Base-by-base conservation (phyloP, 2,113 vertebrate species). In the Anarrhichthys ocellatus region DNA sequence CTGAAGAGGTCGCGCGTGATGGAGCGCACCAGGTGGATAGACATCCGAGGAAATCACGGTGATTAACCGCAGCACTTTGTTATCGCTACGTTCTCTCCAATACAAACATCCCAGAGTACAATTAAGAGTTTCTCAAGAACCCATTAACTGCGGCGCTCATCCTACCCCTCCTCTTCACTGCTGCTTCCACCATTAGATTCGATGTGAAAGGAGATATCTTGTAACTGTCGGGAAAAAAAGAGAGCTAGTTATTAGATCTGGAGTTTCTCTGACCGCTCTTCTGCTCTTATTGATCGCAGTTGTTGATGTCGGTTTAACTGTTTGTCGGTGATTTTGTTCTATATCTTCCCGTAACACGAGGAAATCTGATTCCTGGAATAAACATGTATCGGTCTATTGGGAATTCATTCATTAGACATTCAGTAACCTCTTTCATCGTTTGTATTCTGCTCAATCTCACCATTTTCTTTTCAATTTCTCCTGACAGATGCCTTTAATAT, bases 1-100 rank as follows among this genome's bases (percentile, higher is more conserved):
- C 92, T 99, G 83, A 99, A 98, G 93, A 96, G 95, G 92, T 97
- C 98, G 1, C 95, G 89, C 2, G 98, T 99, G 84, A 93, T 97
- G 95, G 96, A 99, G 90, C 97, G 96, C 93, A 99, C 97, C 1
- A 96, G 95, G 85, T 99, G 98, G 98, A 97, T 99, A 62, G 98
- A 99, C 92, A 96, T 99, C 86, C 97, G 96, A 48, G 98, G 98
- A 87, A 99, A 99, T 94, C 98, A 99, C 73, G 98, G 98, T 99
- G 86, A 93, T 46, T 50, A 27, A 32, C 46, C 9, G 6, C 22
- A 9, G 11, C 42, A 22, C 5, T 42, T 59, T 50, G 36, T 68
- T 38, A 32, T 71, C 15, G 3, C 2, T 0, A 38, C 46, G 29
- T 13, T 6, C 34, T 61, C 18, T 54, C 22, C 29, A 22, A 56